Base-by-base conservation (phyloP, 64 coral and sea anemone species). In the Acropora tenuis region DNA sequence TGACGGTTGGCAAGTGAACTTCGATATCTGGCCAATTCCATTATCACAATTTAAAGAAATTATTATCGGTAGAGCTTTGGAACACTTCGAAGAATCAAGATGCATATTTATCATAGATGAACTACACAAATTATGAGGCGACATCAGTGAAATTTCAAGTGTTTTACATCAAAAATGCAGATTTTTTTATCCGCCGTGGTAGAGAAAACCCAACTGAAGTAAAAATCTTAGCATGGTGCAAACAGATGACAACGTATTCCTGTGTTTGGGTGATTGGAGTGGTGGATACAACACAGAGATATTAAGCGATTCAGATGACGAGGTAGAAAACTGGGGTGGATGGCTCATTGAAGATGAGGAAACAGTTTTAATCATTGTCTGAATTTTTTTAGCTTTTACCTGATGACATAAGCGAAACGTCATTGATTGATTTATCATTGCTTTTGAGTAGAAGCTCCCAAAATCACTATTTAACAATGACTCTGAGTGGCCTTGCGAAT, bases 91-190 rank as follows among this genome's bases (percentile, higher is more conserved):
- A 60, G 59, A 84, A 63, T 84, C 81, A 43, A 55, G 57, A 20
- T 84, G 81, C 63, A 84, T 53, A 44, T 84, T 84, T 46, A 63
- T 84, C 57, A 59, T 84, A 44, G 59, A 84, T 63, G 81, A 84
- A 63, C 63, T 84, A 84, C 30, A 66, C 81, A 84, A 63, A 15
- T 30, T 84, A 63, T 6, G 30, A 84, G 81, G 52, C 63, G 81
- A 84, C 52, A 11, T 42, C 11, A 63, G 81, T 63, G 81, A 66
- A 63, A 84, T 66, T 63, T 55, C 19, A 16, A 63, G 81, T 84
- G 1, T 84, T 84, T 84, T 84, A 43, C 58, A 63, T 67, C 1
- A 84, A 84, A 84, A 65, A 53, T 84, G 81, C 1, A 84, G 63
- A 84, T n/a, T 84, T 84, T 3, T 84, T 63, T 12, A 55, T 84